Base-by-base conservation (phyloP, 2,888 invertebrate species). In the Drosophila lutescens region DNA sequence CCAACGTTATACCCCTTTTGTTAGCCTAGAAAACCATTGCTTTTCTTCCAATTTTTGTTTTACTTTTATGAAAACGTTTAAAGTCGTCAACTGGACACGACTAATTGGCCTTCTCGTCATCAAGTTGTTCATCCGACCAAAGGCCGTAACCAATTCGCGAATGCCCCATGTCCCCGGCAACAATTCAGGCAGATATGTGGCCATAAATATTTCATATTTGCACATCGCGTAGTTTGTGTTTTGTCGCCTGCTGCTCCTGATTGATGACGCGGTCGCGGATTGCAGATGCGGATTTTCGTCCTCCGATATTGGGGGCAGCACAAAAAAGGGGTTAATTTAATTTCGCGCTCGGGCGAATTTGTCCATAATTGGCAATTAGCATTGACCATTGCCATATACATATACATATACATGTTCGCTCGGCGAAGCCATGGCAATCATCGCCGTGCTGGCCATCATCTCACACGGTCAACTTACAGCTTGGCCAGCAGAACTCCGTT, bases 361-460 rank as follows among this genome's bases (percentile, higher is more conserved):
- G 81, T 89, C 79, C 89, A 90, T 90, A 90, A 90, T 90, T 90
- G 90, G 80, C 90, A 90, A 90, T 90, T 90, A 90, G 90, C 90
- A 90, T 88, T 89, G 83, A 78, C 79, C 84, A 86, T 85, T 83
- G 87, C 85, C 60, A 78, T 66, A 67, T 71, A 66, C 79, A 26
- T 26, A 26, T 26, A 26, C 26, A 26, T 26, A 26, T 26, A 26
- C 2, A 59, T 49, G 44, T 46, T 68, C 55, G 56, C 23, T 23
- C 51, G 5, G 3, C 50, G 51, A 44, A 58, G 50, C 57, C 69
- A 68, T 68, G 43, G 65, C 67, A 66, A 66, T 67, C 65, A 66
- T 66, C 54, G 67, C 46, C 53, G 54, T 46, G 40, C 59, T 56
- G 56, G 44, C 66, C 68, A 51, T 55, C 49, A 57, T 65, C 55